Evolutionary conservation across 2,888 invertebrate genomes (phyloP), one percentile per base, ranked within the genome.

Genomic region (Drosophila buzzatii): DNA sequence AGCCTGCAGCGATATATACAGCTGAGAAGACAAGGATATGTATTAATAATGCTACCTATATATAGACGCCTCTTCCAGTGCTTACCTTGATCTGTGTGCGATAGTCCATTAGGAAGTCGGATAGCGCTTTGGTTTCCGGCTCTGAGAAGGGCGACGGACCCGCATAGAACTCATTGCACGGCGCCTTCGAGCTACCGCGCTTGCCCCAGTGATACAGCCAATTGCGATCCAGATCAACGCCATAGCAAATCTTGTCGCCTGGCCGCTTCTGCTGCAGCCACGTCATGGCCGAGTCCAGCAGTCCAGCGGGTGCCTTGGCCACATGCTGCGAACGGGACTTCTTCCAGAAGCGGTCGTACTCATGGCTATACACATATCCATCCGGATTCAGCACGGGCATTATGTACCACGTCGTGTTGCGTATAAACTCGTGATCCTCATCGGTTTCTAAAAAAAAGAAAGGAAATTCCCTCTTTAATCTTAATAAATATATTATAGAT

Each of bases 341-440:
- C 76, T 95, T 94, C 97, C 97, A 97, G 71, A 97, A 94, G 8
- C 97, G 94, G 92, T 97, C 96, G 79, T 94, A 94, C 5, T 95
- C 95, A 90, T 96, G 96, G 64, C 95, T 95, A 86, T 95, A 96
- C 82, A 95, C 96, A 91, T 97, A 97, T 0, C 96, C 96, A 79
- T 97, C 97, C 0, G 97, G 97, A 93, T 97, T 97, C 55, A 95
- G 93, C 14, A 96, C 94, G 0, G 97, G 96, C 93, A 97, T 94
- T 70, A 97, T 95, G 92, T 96, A 96, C 95, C 96, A 97, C 87
- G 92, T 92, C 4, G 90, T 91, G 52, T 93, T 92, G 3, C 88
- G 86, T 51, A 93, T 88, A 44, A 86, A 87, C n/a, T 91, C 91
- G 16, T 81, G 80, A 12, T 90, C 90, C 14, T 70, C 69, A 62